These are phyloP conservation scores for Tipula vernalis DNA, from an alignment of 2,888 invertebrate species.

Conservation along the genomic window DNA sequence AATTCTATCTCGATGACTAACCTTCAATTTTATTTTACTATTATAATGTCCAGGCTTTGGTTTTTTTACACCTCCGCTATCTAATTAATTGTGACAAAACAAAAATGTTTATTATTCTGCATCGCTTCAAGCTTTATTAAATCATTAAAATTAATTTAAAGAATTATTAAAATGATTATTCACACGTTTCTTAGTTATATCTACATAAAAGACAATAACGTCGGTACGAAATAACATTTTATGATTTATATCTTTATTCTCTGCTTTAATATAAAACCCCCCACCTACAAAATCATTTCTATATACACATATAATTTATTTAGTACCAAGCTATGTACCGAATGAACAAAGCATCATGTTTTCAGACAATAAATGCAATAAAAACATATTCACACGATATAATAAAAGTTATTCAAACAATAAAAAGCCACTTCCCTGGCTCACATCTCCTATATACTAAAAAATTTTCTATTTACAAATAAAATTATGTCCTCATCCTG, in stretches of 20 bases:
- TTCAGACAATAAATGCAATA: not conserved
- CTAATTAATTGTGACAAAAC: no score
- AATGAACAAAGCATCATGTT: not conserved
- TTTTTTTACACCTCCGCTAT: no score
- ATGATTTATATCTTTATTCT: not conserved
- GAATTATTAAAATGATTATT: no score
- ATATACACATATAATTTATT: not conserved
- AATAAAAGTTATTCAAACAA: not conserved
- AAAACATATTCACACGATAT: not conserved
- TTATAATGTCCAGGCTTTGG: no score
- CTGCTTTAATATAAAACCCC: not conserved
- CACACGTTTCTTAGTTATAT: no score
- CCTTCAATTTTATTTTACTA: no score
- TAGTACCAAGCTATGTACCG: not conserved
- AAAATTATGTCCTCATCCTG: not conserved
- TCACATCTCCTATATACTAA: not conserved
- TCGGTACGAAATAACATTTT: not conserved
- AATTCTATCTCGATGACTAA: no score
- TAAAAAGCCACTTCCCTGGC: not conserved
- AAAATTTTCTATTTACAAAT: not conserved
- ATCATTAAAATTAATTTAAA: no score
- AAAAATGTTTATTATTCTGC: no score
- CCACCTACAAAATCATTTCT: not conserved
- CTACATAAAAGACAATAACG: not conserved
- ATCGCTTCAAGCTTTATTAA: no score